Evolutionary conservation across 2,113 vertebrate genomes (phyloP), one percentile per base, ranked within the genome.

Genomic region (Lota lota): DNA sequence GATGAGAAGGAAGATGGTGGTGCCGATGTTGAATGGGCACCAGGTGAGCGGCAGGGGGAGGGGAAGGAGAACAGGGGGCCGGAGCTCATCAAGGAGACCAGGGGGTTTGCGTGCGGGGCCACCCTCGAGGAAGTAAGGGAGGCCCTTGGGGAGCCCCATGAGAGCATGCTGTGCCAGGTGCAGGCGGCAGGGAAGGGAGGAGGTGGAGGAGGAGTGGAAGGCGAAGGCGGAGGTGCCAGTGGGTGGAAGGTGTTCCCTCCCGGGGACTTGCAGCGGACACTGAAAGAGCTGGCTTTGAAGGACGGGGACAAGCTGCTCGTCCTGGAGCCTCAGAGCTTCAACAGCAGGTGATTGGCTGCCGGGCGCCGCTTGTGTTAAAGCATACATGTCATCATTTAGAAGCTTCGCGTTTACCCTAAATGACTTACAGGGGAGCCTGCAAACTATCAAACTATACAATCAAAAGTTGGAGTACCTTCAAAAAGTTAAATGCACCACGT

Each of bases 291-390:
- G 16, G 94, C 94, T 0, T 91, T 99, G 61, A 82, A 57, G 7
- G 93, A 97, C 0, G 95, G 95, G 5, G 96, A 95, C 18, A 90
- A 93, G 0, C 11, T 99, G 47, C 78, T 96, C 36, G 79, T 97
- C 73, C 86, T 95, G 71, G 92, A 94, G 77, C 89, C 86, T 0
- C 86, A 92, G 70, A 89, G 85, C 12, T 82, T 89, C 2, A 89
- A 91, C 75, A 88, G 88, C 86, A 96, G 95, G 97, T 97, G 85
- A 63, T 21, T 51, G n/a, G 20, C 18, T 59, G n/a, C 7, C 19
- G 15, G 22, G 28, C 4, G 28, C 28, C 28, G 7, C 28, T 33
- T 33, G 28, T 33, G 28, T 4, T 33, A 33, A 33, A 33, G 28
- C 28, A 6, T 33, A 33, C 28, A 33, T 33, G 28, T 33, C 28